Evolutionary conservation across 2,113 vertebrate species (phyloP).

Genomic region (Naja naja): DNA sequence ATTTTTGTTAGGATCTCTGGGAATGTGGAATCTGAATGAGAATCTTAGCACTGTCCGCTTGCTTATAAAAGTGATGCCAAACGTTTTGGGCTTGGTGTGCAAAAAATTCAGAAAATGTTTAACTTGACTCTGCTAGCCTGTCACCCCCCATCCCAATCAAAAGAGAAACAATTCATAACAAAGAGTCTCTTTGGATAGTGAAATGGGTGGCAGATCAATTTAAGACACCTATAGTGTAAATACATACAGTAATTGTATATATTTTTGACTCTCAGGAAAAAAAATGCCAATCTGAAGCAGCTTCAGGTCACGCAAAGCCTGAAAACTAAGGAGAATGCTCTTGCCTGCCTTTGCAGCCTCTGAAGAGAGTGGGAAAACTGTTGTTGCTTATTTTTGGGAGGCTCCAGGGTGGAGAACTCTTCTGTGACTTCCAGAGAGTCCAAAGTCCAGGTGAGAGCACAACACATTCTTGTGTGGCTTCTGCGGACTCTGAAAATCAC

Average conservation of each 20-base stretch:
- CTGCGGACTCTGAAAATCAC: neutral
- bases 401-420: neutral
- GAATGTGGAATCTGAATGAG: neutral
- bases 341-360: neutral
- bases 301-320: neutral
- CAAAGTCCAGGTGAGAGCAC: neutral
- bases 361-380: neutral
- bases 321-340: neutral
- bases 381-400: neutral
- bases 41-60: neutral
- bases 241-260: neutral
- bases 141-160: neutral
- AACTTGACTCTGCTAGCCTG: neutral
- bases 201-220: neutral
- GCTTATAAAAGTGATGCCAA: neutral
- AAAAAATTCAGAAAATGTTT: neutral
- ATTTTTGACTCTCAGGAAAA: neutral
- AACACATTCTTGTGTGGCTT: neutral
- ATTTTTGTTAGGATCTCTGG: neutral
- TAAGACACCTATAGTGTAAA: neutral
- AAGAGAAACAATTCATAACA: neutral
- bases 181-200: neutral
- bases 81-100: neutral
- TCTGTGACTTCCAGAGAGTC: neutral
- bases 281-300: neutral